phyloP scores from a whole-genome alignment of 2,888 invertebrate genomes.

The Agrotis ipsilon region DNA sequence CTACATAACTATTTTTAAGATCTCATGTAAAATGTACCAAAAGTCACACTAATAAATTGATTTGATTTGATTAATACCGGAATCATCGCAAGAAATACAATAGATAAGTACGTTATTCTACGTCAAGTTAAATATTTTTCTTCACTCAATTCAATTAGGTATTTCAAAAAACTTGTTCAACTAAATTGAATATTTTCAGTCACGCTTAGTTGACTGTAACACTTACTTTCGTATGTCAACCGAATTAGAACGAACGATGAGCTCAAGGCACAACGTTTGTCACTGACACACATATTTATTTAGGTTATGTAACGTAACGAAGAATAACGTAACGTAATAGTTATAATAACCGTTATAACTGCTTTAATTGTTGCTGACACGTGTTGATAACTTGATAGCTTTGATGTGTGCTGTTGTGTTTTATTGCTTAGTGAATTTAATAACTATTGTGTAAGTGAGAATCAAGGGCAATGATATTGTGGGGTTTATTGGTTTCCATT shows the following conservation, averaged over 20 bases:
- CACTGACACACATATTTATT: conserved; percentile 63
- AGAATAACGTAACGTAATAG: conserved; percentile 54
- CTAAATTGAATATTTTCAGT: conserved; percentile 8
- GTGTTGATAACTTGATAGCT: conserved; percentile 59
- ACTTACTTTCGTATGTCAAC: conserved; percentile 50
- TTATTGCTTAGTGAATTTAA: conserved; percentile 22
- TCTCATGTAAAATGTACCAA: no score
- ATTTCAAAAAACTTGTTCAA: conserved; percentile 3
- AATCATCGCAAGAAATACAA: neutral
- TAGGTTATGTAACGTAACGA: conserved; percentile 57
- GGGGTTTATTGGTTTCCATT: conserved; percentile 9
- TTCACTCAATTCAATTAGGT: neutral
- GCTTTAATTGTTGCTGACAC: conserved; percentile 57
- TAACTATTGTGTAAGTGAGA: conserved; percentile 31
- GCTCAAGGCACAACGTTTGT: conserved; percentile 46
- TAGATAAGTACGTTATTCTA: neutral
- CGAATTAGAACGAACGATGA: conserved; percentile 54
- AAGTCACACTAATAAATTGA: no score
- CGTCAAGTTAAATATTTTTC: neutral
- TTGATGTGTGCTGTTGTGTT: conserved; percentile 33
- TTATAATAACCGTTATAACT: conserved; percentile 55
- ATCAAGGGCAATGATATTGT: conserved; percentile 18
- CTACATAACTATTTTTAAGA: no score
- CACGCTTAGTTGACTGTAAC: conserved; percentile 40
- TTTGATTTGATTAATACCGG: no score